Evolutionary conservation across 37 sponge, comb jelly and placozoan species (phyloP), one percentile per base, ranked within the genome.

Genomic region (Theonella swinhoei): DNA sequence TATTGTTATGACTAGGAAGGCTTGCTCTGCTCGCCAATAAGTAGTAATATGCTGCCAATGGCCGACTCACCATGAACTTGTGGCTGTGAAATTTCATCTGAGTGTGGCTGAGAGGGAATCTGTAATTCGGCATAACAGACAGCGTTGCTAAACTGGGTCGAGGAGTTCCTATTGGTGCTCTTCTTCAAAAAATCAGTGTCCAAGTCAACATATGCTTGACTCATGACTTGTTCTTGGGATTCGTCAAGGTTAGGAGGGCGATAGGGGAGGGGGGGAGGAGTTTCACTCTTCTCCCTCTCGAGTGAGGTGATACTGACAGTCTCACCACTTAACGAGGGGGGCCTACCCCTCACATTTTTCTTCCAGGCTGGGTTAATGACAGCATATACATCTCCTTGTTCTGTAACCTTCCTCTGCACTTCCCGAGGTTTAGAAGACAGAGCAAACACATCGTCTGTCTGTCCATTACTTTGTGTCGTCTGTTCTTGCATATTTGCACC

Each of bases 381-480:
- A 2, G 81, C 68, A 54, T 81, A 81, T 30, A 68, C 81, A 22
- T 81, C 71, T 32, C 81, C 81, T 59, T 68, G 42, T 28, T 69
- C n/a, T 23, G 81, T 23, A 23, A 41, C 81, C 54, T 70, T 54
- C 3, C 69, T 28, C 69, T 68, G 69, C 3, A 68, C 69, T 1
- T 47, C 54, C 11, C 14, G 54, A 17, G 54, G 14, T 7, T 14
- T 7, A 14, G 54, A 47, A 65, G 67, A 29, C 67, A 65, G 35
- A 69, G 32, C 26, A 14, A 64, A 29, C 65, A 64, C 67, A 66
- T 7, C 28, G 8, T 14, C 67, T 24, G 22, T 7, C 67, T 14
- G 28, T 28, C 11, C 32, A 5, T 33, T 5, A 35, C 7, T 14
- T 34, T 70, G 38, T 14, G 20, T 35, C 8, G 20, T 38, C 20